Evolutionary conservation across 2,113 vertebrate species (phyloP), one percentile per base, ranked within the genome.

Genomic region (Halcyon malimbica): DNA sequence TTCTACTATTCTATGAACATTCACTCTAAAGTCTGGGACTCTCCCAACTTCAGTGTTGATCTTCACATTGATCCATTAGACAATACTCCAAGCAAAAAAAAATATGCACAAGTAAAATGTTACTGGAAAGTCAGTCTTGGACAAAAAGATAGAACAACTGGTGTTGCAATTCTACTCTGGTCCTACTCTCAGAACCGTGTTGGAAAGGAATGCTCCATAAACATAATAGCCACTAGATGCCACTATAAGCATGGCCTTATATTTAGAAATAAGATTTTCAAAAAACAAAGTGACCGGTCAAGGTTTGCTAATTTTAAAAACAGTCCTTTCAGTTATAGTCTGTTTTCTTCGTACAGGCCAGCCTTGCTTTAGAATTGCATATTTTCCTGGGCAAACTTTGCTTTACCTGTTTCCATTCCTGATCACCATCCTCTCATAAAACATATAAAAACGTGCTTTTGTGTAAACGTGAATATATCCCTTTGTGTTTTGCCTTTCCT

Each of bases 211-310:
- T 24, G 4, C 31, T 80, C 63, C 41, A 25, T 59, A 65, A 87
- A 39, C 44, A 28, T 14, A 63, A 17, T 1, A 42, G 46, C 97
- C 98, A 97, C 97, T 95, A 97, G 98, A 96, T 98, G 98, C 83
- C 98, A 97, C 95, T 97, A 19, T 80, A 96, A 91, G 96, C 96
- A 97, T 73, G 78, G 76, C 29, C 92, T 98, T 97, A 15, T 78
- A 37, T 57, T 33, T 54, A 53, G 39, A 64, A 57, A 23, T 37
- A 26, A 13, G 5, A 1, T 6, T 17, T 14, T 71, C 44, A 12
- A 35, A 44, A 39, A 46, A 6, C 33, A 16, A 48, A 71, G 64
- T 35, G 19, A 73, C 11, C 14, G 3, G 7, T 64, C 80, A 70
- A 59, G 35, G 46, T 86, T 87, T 50, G 42, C 6, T 63, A 48